Evolutionary conservation across 1,140 invertebrate genomes (phyloP), one percentile per base, ranked within the genome.

Genomic region (Yoshiicerus persimilis): DNA sequence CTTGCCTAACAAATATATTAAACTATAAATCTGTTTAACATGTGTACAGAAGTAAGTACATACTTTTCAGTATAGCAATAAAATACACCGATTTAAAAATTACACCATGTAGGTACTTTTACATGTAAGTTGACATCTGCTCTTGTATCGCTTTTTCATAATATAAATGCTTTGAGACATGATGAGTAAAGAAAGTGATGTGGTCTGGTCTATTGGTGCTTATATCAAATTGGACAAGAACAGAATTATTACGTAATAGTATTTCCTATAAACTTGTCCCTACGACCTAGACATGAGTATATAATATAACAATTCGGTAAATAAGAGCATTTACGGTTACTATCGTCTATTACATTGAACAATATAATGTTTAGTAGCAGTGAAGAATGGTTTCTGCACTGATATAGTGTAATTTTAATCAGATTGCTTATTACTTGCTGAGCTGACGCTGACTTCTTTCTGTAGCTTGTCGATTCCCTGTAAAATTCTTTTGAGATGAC

Each of bases 401-500:
- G 47, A n/a, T 20, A n/a, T 16, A n/a, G 20, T n/a, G 47, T n/a
- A 56, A n/a, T 66, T 32, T 70, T 75, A 34, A 13, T 27, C 30
- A 27, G 27, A 32, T 80, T 38, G 30, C 32, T 80, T 80, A 80
- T 80, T 84, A 62, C 38, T 84, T 27, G 13, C 36, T 84, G 83
- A 30, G 32, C 83, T 56, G n/a, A 62, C 39, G 8, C 39, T 84
- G 23, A 41, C 11, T 41, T 89, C 89, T 23, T 86, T 64, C n/a
- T 89, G 88, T 13, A 98, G 93, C 92, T 98, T 97, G 92, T 97
- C 96, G 86, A 98, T 97, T 20, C 96, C 97, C 92, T 98, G 96
- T 87, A 98, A 95, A 88, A 99, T 97, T 89, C 98, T 94, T 92
- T 99, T 99, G 3, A 99, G 95, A 92, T 99, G 98, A 6, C 98